Conservation (phyloP, 2,888 invertebrate genomes). For the Brachynemurus nebulosus region DNA sequence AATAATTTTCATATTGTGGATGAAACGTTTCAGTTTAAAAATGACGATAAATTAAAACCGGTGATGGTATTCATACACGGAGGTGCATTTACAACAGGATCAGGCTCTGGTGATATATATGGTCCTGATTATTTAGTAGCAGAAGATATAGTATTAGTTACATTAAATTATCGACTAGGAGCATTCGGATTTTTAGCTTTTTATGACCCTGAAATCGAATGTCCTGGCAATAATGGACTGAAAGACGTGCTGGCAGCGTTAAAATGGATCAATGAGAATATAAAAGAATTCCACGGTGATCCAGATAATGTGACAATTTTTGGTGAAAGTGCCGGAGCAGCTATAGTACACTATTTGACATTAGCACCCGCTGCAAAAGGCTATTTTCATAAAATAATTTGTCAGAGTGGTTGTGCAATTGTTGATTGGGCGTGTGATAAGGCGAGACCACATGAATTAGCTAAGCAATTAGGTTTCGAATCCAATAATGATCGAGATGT, state of each 20-base stretch:
- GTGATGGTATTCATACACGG: slow-evolving; percentile 6
- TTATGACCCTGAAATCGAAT: not conserved
- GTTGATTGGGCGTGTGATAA: not conserved
- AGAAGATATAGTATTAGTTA: slow-evolving; percentile 5
- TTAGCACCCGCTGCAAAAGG: slow-evolving; percentile 25
- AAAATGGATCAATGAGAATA: slow-evolving; percentile 34
- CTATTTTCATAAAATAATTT: not conserved
- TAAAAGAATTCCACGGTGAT: slow-evolving; percentile 32
- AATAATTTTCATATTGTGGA: too few species aligned
- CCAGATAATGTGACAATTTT: slow-evolving; percentile 32
- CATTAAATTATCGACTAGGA: slow-evolving; percentile 4
- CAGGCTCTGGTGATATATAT: slow-evolving; percentile 1
- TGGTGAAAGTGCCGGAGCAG: slow-evolving; percentile 36
- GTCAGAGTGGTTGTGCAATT: not conserved
- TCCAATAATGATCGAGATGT: not conserved
- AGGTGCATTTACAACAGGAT: slow-evolving; percentile 4
- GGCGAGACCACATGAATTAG: not conserved
- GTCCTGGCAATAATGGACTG: slow-evolving; percentile 33
- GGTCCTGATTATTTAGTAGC: slow-evolving; percentile 5
- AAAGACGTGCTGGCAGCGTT: slow-evolving; percentile 36
- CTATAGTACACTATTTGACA: slow-evolving; percentile 34
- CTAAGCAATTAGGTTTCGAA: not conserved
- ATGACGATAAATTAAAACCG: slow-evolving; percentile 2
- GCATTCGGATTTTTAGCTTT: slow-evolving; percentile 1
- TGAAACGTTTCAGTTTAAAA: too few species aligned